Percentiles rank a stretch among this genome's conserved stretches.
phyloP scores from a whole-genome alignment of 2,888 invertebrate species.

The Agrochola litura region DNA sequence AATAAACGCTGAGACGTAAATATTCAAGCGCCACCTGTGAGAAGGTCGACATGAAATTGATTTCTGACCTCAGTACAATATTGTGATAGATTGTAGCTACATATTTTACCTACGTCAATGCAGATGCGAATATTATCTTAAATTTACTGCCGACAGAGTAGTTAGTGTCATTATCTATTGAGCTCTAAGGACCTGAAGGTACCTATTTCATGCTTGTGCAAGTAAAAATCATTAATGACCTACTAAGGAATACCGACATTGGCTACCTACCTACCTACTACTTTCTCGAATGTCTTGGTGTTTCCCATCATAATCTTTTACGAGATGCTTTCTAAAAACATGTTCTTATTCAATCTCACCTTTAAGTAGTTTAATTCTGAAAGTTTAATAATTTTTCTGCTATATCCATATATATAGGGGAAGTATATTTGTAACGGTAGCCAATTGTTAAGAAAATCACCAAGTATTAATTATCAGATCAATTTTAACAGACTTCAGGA shows the following conservation, averaged over 20 bases:
- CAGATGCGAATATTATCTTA: constrained; percentile 8
- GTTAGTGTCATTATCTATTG: constrained; percentile 11
- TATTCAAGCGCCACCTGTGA: constrained; percentile 51
- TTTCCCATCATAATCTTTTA: background rate
- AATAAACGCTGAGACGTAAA: constrained; percentile 50
- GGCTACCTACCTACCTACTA: too few species aligned
- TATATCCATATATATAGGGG: too few species aligned
- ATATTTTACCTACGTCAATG: background rate
- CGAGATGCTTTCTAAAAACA: background rate
- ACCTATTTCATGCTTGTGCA: background rate
- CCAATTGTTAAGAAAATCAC: background rate
- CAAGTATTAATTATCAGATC: background rate
- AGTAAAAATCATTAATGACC: background rate
- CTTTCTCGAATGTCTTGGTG: background rate
- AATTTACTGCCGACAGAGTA: constrained; percentile 27
- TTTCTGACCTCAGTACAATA: constrained; percentile 40
- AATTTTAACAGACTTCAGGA: background rate
- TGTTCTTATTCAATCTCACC: too few species aligned
- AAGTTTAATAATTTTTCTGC: background rate
- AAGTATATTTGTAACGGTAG: background rate
- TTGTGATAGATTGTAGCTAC: constrained; percentile 16
- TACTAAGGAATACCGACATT: background rate
- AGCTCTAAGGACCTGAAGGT: background rate
- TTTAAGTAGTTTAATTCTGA: background rate
- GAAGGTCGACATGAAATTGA: constrained; percentile 47